Evolutionary conservation across 2,113 vertebrate genomes (phyloP).

Genomic region (Rhinoptilus africanus): DNA sequence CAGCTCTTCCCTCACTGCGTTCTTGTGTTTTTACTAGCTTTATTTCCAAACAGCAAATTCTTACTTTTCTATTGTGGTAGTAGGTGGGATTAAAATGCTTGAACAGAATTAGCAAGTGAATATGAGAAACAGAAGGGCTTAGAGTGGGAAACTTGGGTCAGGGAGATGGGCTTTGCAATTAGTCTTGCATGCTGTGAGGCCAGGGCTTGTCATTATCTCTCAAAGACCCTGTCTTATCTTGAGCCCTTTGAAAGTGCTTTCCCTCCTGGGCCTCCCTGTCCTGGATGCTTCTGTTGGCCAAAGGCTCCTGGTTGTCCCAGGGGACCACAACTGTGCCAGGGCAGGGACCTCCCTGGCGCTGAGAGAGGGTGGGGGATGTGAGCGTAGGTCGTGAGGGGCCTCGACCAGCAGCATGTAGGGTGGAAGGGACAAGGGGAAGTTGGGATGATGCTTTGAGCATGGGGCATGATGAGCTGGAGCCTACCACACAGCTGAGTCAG

Average conservation of each 20-base stretch:
- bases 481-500: neutral
- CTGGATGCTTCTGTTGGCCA: neutral
- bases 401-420: rapidly evolving
- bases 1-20: neutral
- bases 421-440: neutral
- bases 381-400: rapidly evolving
- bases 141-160: neutral
- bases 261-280: neutral
- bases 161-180: slow-evolving; percentile 45
- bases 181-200: slow-evolving; percentile 37
- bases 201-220: neutral
- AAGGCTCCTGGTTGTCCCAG: neutral
- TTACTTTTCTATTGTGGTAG: neutral
- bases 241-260: neutral
- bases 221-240: neutral
- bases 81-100: slow-evolving; percentile 32
- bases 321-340: neutral
- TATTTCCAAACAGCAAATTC: neutral
- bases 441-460: neutral
- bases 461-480: neutral
- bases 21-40: neutral
- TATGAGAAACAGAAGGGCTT: slow-evolving; percentile 15
- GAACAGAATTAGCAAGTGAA: neutral
- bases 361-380: neutral
- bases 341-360: neutral